Percentiles rank a stretch among this genome's conserved stretches.
Evolutionary conservation across 2,797 vertebrate species (phyloP).

Genomic region (Dallia pectoralis): DNA sequence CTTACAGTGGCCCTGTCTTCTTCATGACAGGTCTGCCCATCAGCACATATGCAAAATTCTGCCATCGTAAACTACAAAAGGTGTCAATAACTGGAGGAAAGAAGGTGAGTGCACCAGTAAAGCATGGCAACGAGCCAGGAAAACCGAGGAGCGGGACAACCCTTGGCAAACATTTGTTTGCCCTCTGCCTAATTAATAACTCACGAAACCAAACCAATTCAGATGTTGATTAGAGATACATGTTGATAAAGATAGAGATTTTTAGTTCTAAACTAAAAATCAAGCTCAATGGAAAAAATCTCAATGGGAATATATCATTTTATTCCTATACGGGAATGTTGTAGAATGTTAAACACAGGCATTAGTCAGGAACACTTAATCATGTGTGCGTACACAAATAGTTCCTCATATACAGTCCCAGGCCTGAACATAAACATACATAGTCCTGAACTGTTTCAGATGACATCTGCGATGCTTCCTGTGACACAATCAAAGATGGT

Average conservation of each 20-base stretch:
- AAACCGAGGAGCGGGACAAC: neutral
- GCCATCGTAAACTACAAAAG: slow-evolving; percentile 87
- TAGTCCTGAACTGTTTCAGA: slow-evolving; percentile 49
- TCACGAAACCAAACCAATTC: neutral
- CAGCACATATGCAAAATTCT: slow-evolving; percentile 89
- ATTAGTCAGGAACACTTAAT: slow-evolving; percentile 50
- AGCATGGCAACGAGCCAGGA: neutral
- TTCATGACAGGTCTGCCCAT: slow-evolving; percentile 78
- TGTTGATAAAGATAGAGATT: neutral
- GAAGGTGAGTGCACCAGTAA: slow-evolving; percentile 75
- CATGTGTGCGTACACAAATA: slow-evolving; percentile 36
- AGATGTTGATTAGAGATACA: neutral
- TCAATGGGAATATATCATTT: too few relatives aligned
- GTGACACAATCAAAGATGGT: slow-evolving; percentile 30
- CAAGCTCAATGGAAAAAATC: too few relatives aligned
- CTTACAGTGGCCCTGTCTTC: slow-evolving; percentile 10
- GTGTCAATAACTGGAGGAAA: slow-evolving; percentile 87
- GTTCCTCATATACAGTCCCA: slow-evolving; percentile 37
- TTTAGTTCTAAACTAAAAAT: too few relatives aligned
- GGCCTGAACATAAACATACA: slow-evolving; percentile 48
- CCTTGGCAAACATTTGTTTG: neutral
- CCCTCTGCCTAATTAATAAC: neutral
- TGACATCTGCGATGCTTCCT: neutral
- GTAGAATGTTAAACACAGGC: slow-evolving; percentile 4
- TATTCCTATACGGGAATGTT: too few relatives aligned